phyloP scores from a whole-genome alignment of 2,113 vertebrate genomes.

The Propithecus coquereli region DNA sequence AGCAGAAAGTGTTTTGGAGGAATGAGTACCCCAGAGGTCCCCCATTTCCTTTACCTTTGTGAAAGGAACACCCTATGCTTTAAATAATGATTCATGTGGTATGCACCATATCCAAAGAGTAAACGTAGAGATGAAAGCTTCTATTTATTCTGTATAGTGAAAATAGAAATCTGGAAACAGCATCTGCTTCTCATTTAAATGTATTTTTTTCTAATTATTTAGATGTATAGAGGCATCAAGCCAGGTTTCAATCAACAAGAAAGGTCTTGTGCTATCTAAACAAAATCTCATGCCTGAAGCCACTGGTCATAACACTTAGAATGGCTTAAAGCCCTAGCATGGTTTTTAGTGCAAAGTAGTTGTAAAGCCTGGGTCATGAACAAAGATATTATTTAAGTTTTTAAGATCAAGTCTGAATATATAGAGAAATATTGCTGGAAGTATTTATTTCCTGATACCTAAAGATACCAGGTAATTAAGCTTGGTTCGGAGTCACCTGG shows the following conservation, averaged over 20 bases:
- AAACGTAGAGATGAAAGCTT: slow-evolving; percentile 74
- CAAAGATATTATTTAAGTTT: slow-evolving; percentile 63
- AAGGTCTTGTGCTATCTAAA: slow-evolving; percentile 80
- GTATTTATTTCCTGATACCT: slow-evolving; percentile 33
- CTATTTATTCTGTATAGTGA: slow-evolving; percentile 72
- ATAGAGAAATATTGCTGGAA: slow-evolving; percentile 66
- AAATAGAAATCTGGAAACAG: slow-evolving; percentile 74
- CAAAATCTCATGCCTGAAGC: slow-evolving; percentile 71
- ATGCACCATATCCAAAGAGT: slow-evolving; percentile 44
- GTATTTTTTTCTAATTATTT: slow-evolving; percentile 78
- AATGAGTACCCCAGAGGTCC: slow-evolving; percentile 24
- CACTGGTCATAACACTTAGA: slow-evolving; percentile 73
- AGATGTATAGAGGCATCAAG: slow-evolving; percentile 77
- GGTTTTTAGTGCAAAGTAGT: slow-evolving; percentile 65
- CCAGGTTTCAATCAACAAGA: slow-evolving; percentile 80
- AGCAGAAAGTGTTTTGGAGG: slow-evolving; percentile 66
- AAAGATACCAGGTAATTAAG: slow-evolving; percentile 40
- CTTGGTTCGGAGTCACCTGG: background rate
- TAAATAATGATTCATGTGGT: slow-evolving; percentile 69
- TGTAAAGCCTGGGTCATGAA: slow-evolving; percentile 33
- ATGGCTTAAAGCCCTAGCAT: slow-evolving; percentile 65
- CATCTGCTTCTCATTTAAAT: slow-evolving; percentile 81
- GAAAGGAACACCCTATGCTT: slow-evolving; percentile 59
- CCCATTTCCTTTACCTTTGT: slow-evolving; percentile 71
- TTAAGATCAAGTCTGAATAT: slow-evolving; percentile 50